Conservation (phyloP, 1,140 invertebrate genomes). For the Eriosoma lanigerum region DNA sequence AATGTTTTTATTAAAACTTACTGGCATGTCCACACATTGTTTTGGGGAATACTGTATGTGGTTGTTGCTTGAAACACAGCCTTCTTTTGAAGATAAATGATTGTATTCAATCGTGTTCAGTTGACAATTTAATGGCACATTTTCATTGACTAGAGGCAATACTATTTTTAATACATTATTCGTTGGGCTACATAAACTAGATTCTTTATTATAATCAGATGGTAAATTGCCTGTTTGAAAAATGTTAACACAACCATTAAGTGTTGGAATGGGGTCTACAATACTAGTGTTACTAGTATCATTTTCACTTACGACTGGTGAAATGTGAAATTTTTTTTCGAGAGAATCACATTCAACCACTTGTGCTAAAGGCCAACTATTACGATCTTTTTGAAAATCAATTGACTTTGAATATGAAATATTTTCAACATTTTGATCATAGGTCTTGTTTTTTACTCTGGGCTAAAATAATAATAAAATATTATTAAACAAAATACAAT, state of each 20-base stretch:
- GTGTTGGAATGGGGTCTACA: background rate
- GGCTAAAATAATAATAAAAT: constrained; percentile 24
- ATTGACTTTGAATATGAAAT: constrained; percentile 10
- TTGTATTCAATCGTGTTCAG: background rate
- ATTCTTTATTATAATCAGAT: background rate
- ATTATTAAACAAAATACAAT: background rate
- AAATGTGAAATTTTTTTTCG: background rate
- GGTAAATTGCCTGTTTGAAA: constrained; percentile 11
- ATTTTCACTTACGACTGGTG: constrained; percentile 11
- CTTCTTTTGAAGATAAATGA: background rate
- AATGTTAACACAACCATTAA: constrained; percentile 16
- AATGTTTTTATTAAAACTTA: background rate
- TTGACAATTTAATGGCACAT: constrained; percentile 12
- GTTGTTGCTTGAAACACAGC: background rate
- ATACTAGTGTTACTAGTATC: background rate
- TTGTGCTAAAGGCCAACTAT: constrained; percentile 42
- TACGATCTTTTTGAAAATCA: constrained; percentile 24
- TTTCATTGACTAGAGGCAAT: constrained; percentile 46
- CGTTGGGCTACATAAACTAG: background rate
- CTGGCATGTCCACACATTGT: background rate
- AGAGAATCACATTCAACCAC: constrained; percentile 38
- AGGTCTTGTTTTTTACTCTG: constrained; percentile 20
- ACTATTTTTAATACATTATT: constrained; percentile 49
- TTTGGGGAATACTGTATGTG: constrained; percentile 4
- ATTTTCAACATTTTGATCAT: background rate